A percentile compares a stretch with the other conserved stretches of the same genome.
These are phyloP conservation scores for Lithophane leautieri DNA, from an alignment of 2,888 invertebrate genomes.

Conservation along the genomic window DNA sequence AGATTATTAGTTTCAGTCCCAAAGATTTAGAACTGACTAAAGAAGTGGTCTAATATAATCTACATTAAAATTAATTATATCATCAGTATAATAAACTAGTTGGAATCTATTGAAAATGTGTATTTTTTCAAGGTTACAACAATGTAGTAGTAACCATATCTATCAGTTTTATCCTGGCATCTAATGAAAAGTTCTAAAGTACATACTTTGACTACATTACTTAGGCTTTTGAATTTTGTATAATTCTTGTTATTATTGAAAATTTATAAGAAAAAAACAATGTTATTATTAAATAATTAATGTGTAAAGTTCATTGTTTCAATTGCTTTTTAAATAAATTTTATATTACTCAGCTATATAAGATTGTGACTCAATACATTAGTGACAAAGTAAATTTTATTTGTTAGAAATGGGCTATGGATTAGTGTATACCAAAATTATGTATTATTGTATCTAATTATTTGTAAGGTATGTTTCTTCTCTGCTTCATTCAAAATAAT, in stretches of 20 bases:
- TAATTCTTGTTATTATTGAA: slow-evolving; percentile 35
- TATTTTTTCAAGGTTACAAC: slow-evolving; percentile 44
- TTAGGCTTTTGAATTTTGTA: slow-evolving; percentile 30
- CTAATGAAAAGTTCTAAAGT: slow-evolving; percentile 35
- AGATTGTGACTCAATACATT: slow-evolving; percentile 42
- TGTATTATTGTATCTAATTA: slow-evolving; percentile 54
- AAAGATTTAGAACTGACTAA: slow-evolving; percentile 27
- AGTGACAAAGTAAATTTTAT: slow-evolving; percentile 47
- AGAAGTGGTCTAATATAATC: slow-evolving; percentile 42
- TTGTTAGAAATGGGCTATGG: slow-evolving; percentile 54
- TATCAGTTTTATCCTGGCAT: slow-evolving; percentile 43
- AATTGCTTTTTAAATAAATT: slow-evolving; percentile 40
- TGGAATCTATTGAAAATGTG: slow-evolving; percentile 26
- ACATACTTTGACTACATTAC: no score
- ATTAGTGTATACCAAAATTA: slow-evolving; percentile 54
- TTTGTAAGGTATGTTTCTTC: slow-evolving; percentile 36
- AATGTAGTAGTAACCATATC: slow-evolving; percentile 22
- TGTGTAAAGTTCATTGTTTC: slow-evolving; percentile 39
- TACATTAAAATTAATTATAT: slow-evolving; percentile 22
- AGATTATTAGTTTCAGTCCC: slow-evolving; percentile 36
- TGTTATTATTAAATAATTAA: slow-evolving; percentile 22
- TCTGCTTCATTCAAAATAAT: slow-evolving; percentile 36
- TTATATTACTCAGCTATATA: slow-evolving; percentile 33
- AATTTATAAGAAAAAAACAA: slow-evolving; percentile 14
- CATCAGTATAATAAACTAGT: slow-evolving; percentile 18